A percentile compares a stretch with the other conserved stretches of the same genome.
phyloP scores from a whole-genome alignment of 2,113 vertebrate species.

The Sebastes fasciatus region DNA sequence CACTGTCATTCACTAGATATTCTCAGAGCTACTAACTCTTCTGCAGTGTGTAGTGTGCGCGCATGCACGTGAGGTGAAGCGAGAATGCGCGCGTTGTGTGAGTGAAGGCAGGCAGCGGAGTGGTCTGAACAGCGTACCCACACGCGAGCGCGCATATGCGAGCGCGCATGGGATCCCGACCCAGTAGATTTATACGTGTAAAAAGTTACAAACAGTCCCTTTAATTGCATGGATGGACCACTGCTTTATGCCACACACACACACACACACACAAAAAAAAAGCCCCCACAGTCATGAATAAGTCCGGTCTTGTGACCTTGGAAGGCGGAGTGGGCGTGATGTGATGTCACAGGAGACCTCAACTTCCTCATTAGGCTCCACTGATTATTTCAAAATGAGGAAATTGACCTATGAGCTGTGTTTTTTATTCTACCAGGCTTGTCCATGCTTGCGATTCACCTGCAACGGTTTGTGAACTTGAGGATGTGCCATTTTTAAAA shows the following conservation, averaged over 20 bases:
- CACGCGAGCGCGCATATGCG: no score
- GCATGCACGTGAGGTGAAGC: no score
- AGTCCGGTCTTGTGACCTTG: slow-evolving; percentile 64
- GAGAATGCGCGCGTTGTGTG: no score
- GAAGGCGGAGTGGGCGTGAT: slow-evolving; percentile 52
- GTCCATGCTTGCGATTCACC: background rate
- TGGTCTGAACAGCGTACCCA: no score
- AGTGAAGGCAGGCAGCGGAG: no score
- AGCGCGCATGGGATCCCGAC: no score
- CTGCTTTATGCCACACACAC: background rate
- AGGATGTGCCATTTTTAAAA: slow-evolving; percentile 15
- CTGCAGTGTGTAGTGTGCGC: no score
- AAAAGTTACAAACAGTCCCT: no score
- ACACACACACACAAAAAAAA: background rate
- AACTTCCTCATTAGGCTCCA: slow-evolving; percentile 56
- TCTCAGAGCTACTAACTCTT: no score
- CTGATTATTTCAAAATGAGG: slow-evolving; percentile 39
- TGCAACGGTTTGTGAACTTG: background rate
- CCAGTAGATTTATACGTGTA: no score
- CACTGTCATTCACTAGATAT: no score
- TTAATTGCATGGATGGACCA: slow-evolving; percentile 23
- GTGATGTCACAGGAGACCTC: slow-evolving; percentile 20
- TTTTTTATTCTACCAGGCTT: background rate
- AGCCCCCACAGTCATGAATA: slow-evolving; percentile 46
- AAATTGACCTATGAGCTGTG: slow-evolving; percentile 14